Evolutionary conservation across 2,113 vertebrate genomes (phyloP), one percentile per base, ranked within the genome.

Genomic region (rabbit (Oryctolagus cuniculus)): DNA sequence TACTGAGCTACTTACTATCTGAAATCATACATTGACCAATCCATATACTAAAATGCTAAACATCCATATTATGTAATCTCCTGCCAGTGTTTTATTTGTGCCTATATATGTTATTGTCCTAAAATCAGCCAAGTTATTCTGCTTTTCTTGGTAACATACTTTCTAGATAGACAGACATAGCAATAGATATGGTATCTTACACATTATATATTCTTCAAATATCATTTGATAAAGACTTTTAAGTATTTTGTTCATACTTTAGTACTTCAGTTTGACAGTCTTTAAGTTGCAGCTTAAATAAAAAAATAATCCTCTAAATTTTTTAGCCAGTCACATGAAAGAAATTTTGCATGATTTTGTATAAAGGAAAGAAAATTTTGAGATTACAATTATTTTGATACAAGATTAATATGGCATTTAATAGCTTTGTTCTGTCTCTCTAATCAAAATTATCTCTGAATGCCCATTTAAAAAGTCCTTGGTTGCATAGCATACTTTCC

Each of bases 391-490:
- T 89, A 38, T 31, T 53, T 73, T 3, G 29, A 27, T 70, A 81
- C 27, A 61, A 95, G 94, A 94, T 95, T 90, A 95, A 91, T 63
- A 78, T 88, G 34, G 13, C 82, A 79, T 86, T 95, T 97, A 92
- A 86, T 90, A 89, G 44, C 25, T 75, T 96, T 93, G 86, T 93
- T 96, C 51, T 96, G 22, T 95, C 63, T 90, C 38, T 92, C 44
- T 95, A 79, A 82, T 94, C 85, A 97, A 95, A 92, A 92, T 94
- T 67, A 78, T 73, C 55, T 97, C 82, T 19, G 92, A 82, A 92
- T 95, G 64, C 73, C 27, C 21, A 78, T 66, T 93, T 96, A 66
- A 79, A 95, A 89, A 66, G 93, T 63, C 72, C 79, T 64, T 90
- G 34, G 34, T 83, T 93, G 49, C 78, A 73, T 91, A 94, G 79